phyloP scores from a whole-genome alignment of 2,888 invertebrate species.

The Leistus spinibarbis region DNA sequence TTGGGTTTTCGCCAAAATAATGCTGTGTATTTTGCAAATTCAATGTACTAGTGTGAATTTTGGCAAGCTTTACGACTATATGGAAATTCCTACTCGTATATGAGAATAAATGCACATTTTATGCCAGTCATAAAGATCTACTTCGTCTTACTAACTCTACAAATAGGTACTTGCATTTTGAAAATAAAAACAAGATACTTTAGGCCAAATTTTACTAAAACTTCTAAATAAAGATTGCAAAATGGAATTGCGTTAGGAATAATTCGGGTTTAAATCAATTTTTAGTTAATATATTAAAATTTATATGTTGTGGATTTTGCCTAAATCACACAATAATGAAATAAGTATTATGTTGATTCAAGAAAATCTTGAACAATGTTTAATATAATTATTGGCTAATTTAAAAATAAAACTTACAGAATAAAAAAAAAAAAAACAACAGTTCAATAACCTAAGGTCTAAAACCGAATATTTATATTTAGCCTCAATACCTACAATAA shows the following conservation, averaged over 20 bases:
- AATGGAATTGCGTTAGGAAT: too few relatives aligned
- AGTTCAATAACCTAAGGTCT: neutral
- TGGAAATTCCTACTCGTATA: neutral
- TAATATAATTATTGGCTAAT: too few relatives aligned
- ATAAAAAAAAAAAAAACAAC: neutral
- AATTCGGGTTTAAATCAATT: too few relatives aligned
- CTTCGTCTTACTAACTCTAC: neutral
- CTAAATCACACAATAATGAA: too few relatives aligned
- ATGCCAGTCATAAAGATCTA: neutral
- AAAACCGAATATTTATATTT: neutral
- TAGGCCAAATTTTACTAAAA: neutral
- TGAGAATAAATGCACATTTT: neutral
- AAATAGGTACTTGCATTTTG: neutral
- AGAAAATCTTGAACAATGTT: too few relatives aligned
- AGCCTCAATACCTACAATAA: neutral
- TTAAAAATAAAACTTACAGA: neutral
- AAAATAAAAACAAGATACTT: neutral
- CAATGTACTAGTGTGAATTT: neutral
- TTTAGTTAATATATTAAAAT: too few relatives aligned
- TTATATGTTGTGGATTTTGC: too few relatives aligned
- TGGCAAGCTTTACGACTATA: neutral
- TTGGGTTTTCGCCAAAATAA: constrained; percentile 22
- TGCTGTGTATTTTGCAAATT: neutral
- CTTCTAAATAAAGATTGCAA: too few relatives aligned
- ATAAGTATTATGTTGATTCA: neutral